phyloP scores from a whole-genome alignment of 2,113 vertebrate species.

The Rhombomys opimus region DNA sequence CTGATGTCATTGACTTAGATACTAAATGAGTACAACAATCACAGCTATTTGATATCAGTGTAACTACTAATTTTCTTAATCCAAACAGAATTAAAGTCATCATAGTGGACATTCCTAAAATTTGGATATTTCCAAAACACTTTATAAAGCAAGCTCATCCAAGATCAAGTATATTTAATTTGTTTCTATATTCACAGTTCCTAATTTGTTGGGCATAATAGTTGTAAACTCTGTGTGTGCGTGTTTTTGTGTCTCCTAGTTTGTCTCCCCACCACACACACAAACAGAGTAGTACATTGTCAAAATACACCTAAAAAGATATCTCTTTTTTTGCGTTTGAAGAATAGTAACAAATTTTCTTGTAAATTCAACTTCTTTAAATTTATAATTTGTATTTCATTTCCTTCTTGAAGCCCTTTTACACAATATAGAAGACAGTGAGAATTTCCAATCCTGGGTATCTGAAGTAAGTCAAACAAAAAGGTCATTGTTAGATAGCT shows the following conservation, averaged over 20 bases:
- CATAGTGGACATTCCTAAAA: not conserved
- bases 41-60: not conserved
- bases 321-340: not conserved
- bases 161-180: not conserved
- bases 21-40: not conserved
- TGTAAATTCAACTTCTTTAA: slow-evolving; percentile 45
- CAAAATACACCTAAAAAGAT: not conserved
- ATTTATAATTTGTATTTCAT: not conserved
- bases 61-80: not conserved
- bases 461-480: not conserved
- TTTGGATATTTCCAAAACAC: slow-evolving; percentile 5
- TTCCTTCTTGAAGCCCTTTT: not conserved
- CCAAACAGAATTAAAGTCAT: not conserved
- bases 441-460: not conserved
- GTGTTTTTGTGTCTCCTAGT: not conserved
- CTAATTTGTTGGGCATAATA: not conserved
- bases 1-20: not conserved
- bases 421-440: not conserved
- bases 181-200: not conserved
- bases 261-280: not conserved
- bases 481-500: not conserved
- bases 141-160: slow-evolving; percentile 22
- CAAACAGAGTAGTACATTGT: not conserved
- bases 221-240: not conserved
- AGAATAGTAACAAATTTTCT: not conserved